Base-by-base conservation (phyloP, 2,888 invertebrate genomes). In the Allophyes oxyacanthae region DNA sequence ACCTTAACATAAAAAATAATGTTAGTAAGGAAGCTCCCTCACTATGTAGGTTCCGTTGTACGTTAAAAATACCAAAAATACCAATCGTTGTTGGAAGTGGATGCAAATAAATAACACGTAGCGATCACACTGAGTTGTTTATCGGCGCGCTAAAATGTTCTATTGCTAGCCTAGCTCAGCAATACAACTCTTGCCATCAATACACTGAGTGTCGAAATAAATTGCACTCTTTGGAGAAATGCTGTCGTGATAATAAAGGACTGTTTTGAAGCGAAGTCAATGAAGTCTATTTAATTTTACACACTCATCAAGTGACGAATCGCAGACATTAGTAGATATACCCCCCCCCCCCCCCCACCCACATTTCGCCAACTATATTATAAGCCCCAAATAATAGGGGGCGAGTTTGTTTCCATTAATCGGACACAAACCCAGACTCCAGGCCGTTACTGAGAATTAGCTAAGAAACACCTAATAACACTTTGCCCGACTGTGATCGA, bases 101-200 rank as follows among this genome's bases (percentile, higher is more conserved):
- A 72, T 68, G 59, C 64, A 68, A 68, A 73, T 75, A 73, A 73
- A 73, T 75, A 72, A 75, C 73, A 57, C 57, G 64, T 56, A 50
- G 45, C 61, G 63, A 44, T 60, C 63, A 71, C 64, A 44, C 54
- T 51, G 63, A 75, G 69, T 74, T 72, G 73, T 74, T 74, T 74
- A 74, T 74, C 37, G 73, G 50, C 46, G 58, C 60, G 69, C 57
- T 74, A 75, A 74, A 75, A 74, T 68, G 73, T 65, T 69, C 65
- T 63, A 75, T 65, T 42, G 69, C 59, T 58, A 62, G 57, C 44
- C 54, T 37, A 14, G 45, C 38, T 38, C 14, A 33, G 42, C 49
- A 34, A 56, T 56, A 54, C 49, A 67, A 53, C 46, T 54, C 59
- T 58, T 60, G 48, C 60, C 62, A 74, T 75, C 75, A 70, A 75